Evolutionary conservation across 2,113 vertebrate genomes (phyloP).

Genomic region (Puma concolor): DNA sequence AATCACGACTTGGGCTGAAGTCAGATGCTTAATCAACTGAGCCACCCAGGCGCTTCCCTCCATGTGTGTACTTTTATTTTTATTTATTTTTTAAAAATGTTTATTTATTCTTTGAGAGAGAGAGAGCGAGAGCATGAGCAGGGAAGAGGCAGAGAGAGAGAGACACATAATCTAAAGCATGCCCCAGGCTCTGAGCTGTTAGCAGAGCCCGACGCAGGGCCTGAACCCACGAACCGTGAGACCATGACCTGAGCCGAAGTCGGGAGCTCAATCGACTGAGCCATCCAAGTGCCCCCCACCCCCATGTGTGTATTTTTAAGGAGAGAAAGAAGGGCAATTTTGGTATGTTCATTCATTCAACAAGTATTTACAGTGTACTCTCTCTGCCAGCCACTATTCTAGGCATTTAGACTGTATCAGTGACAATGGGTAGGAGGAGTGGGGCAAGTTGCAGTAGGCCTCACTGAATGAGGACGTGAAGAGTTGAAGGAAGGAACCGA

Average conservation of each 20-base stretch:
- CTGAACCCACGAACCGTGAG: not conserved
- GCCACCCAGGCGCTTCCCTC: no score
- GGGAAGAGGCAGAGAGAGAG: no score
- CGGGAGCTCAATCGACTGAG: not conserved
- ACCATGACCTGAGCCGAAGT: not conserved
- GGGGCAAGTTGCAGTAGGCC: not conserved
- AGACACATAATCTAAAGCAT: no score
- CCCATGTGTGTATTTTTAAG: not conserved
- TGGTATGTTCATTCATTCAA: slow-evolving; percentile 25
- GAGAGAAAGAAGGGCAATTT: slow-evolving; percentile 14
- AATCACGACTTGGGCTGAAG: no score
- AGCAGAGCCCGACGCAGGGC: not conserved
- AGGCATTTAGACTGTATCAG: not conserved
- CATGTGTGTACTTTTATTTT: no score
- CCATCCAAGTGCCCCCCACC: not conserved
- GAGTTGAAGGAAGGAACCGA: not conserved
- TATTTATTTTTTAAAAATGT: no score
- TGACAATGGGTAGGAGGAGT: not conserved
- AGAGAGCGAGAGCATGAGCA: no score
- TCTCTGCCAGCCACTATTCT: not conserved
- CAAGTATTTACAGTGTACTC: not conserved
- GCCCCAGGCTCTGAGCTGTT: no score
- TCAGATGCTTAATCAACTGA: no score
- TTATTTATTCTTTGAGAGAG: no score
- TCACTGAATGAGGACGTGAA: not conserved